phyloP scores from a whole-genome alignment of 2,113 vertebrate species.

The Todiramphus chloris region DNA sequence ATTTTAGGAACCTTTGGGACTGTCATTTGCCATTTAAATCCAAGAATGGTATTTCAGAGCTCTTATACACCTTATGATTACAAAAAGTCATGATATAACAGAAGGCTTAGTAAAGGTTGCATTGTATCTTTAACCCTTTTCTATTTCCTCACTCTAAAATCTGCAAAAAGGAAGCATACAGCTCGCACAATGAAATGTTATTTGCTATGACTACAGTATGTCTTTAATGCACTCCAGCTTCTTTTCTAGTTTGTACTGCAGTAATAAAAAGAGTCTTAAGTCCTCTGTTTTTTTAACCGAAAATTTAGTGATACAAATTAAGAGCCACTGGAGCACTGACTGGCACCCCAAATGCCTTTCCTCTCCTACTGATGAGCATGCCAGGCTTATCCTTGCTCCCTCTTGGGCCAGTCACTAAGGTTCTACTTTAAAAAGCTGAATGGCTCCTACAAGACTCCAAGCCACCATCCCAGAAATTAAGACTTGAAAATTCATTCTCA shows the following conservation, averaged over 20 bases:
- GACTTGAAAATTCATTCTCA: background rate
- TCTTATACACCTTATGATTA: background rate
- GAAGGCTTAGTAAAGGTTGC: background rate
- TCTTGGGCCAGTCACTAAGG: background rate
- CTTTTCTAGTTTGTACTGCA: background rate
- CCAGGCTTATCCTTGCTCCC: background rate
- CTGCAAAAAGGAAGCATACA: background rate
- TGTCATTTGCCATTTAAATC: background rate
- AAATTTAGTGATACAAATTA: background rate
- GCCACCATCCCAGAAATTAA: background rate
- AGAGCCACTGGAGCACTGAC: background rate
- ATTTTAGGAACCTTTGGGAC: background rate
- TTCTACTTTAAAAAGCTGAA: background rate
- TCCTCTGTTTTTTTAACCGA: background rate
- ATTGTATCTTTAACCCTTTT: background rate
- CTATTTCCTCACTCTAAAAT: background rate
- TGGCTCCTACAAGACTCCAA: background rate
- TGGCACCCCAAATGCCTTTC: background rate
- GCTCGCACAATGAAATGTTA: background rate
- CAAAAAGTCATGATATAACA: background rate
- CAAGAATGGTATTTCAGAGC: background rate
- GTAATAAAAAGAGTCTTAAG: rapidly evolving
- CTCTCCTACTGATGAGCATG: background rate
- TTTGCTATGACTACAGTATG: background rate
- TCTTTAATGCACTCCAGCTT: background rate